Evolutionary conservation across 2,888 invertebrate genomes (phyloP).

Genomic region (Slavum lentiscoides): DNA sequence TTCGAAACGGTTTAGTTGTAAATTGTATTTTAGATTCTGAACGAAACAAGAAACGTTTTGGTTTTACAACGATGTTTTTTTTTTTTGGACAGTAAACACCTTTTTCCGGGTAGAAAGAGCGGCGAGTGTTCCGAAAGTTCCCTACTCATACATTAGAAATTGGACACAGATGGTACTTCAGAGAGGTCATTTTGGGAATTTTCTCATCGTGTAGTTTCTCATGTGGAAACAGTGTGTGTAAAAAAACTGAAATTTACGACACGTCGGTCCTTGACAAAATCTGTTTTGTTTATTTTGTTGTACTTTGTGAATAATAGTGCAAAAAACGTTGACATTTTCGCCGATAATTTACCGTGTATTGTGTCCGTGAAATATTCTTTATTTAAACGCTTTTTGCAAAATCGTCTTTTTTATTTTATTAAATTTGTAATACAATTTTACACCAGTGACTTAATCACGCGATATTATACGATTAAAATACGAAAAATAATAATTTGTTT

Average conservation of each 20-base stretch:
- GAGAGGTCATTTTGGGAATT: background rate
- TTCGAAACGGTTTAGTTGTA: background rate
- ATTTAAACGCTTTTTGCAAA: too few species aligned
- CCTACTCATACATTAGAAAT: background rate
- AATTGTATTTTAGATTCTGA: background rate
- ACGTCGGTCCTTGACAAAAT: background rate
- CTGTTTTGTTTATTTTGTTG: background rate
- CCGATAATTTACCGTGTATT: too few species aligned
- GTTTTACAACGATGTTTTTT: background rate
- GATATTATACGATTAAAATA: too few species aligned
- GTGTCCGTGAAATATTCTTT: too few species aligned
- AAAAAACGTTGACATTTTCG: too few species aligned
- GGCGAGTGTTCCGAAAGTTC: background rate
- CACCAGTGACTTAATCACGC: too few species aligned
- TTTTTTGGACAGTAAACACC: background rate
- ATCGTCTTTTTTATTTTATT: too few species aligned
- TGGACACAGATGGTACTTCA: background rate
- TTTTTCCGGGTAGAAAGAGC: background rate
- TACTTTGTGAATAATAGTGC: background rate
- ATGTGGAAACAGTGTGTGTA: background rate
- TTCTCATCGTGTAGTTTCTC: background rate
- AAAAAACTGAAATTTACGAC: background rate
- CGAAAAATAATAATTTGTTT: too few species aligned
- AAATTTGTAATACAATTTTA: too few species aligned
- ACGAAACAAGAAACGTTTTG: background rate